Percentiles rank a stretch among this genome's conserved stretches.
Evolutionary conservation across 1,140 invertebrate species (phyloP).

Genomic region (Himalopsyche phryganea): DNA sequence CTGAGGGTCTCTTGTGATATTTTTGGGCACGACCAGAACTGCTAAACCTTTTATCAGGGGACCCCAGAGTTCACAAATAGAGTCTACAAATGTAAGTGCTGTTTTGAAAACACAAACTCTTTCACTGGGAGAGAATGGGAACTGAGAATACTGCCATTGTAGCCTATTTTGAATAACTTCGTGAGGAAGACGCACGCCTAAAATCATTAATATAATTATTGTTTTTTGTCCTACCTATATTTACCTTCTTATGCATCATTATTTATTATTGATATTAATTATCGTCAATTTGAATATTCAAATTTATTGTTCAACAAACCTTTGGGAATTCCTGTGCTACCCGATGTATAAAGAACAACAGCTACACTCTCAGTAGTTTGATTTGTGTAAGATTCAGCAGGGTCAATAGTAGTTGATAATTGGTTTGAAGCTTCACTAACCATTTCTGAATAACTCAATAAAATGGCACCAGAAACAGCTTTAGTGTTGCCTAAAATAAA

Average conservation of each 20-base stretch:
- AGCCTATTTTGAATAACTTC: slow-evolving; percentile 74
- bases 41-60: slow-evolving; percentile 68
- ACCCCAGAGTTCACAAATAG: slow-evolving; percentile 81
- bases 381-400: slow-evolving; percentile 37
- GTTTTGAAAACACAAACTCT: slow-evolving; percentile 79
- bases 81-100: slow-evolving; percentile 84
- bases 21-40: slow-evolving; percentile 68
- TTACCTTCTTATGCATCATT: too few relatives aligned
- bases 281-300: too few relatives aligned
- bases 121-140: slow-evolving; percentile 68
- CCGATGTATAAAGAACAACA: slow-evolving; percentile 87
- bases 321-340: slow-evolving; percentile 90
- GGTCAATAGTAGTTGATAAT: slow-evolving; percentile 37
- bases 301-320: too few relatives aligned
- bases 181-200: slow-evolving; percentile 78
- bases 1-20: slow-evolving; percentile 71
- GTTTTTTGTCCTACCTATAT: too few relatives aligned
- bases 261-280: too few relatives aligned
- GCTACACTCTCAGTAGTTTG: slow-evolving; percentile 52
- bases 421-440: slow-evolving; percentile 26
- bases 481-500: neutral
- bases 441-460: slow-evolving; percentile 32
- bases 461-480: neutral
- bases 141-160: slow-evolving; percentile 77
- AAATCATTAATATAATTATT: slow-evolving; percentile 12